phyloP scores from a whole-genome alignment of 1,140 invertebrate genomes.

The Thalassaphorura encarpata region DNA sequence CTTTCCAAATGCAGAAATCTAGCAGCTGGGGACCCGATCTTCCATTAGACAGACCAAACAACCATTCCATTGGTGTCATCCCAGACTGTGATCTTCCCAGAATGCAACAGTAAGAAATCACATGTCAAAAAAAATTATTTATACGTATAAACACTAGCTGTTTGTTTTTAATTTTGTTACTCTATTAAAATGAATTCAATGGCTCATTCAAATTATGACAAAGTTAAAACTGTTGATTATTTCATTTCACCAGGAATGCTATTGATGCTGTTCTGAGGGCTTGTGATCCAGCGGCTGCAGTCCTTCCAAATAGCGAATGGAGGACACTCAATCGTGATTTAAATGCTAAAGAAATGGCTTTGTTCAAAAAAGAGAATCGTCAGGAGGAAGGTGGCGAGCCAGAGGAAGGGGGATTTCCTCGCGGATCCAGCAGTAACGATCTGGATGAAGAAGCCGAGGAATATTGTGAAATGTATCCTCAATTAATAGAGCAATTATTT shows the following conservation, averaged over 20 bases:
- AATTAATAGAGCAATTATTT: conserved; percentile 18
- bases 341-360: conserved; percentile 5
- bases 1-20: background rate
- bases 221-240: too few relatives aligned
- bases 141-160: background rate
- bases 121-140: background rate
- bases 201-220: too few relatives aligned
- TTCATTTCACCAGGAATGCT: conserved; percentile 14
- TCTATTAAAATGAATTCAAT: too few relatives aligned
- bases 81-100: conserved; percentile 6
- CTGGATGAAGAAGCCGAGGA: conserved; percentile 30
- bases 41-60: conserved; percentile 8
- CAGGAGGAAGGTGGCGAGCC: conserved; percentile 26
- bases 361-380: conserved; percentile 18
- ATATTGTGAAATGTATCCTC: conserved; percentile 24
- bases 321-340: conserved; percentile 13
- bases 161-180: background rate
- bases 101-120: conserved; percentile 7
- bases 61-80: conserved; percentile 11
- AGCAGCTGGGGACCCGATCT: background rate
- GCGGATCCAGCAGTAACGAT: background rate
- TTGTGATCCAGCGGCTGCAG: conserved; percentile 9
- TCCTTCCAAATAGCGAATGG: conserved; percentile 17
- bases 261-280: conserved; percentile 13
- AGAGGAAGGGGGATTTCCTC: conserved; percentile 10